phyloP scores from a whole-genome alignment of 2,888 invertebrate species.

The Eupithecia tripunctaria region DNA sequence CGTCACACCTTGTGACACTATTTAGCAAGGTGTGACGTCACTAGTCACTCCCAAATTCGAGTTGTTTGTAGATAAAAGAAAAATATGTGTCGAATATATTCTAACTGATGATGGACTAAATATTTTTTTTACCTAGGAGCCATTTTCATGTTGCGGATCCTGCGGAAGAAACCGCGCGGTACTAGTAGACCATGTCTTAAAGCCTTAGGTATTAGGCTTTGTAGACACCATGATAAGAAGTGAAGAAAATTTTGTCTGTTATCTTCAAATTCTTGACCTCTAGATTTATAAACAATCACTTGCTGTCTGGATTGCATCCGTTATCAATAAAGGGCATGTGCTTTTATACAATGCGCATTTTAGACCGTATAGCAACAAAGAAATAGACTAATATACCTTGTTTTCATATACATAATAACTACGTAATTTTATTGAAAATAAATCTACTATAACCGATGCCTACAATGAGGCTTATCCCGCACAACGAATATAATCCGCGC shows the following conservation, averaged over 20 bases:
- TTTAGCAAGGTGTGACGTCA: too few relatives aligned
- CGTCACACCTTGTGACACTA: too few relatives aligned
- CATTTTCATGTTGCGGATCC: too few relatives aligned
- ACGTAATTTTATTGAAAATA: slow-evolving; percentile 5
- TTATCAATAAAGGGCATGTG: background rate
- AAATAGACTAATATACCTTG: background rate
- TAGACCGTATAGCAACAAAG: slow-evolving; percentile 9
- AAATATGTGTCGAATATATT: too few relatives aligned
- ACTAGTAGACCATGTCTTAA: too few relatives aligned
- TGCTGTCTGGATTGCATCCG: background rate
- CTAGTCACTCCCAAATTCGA: too few relatives aligned
- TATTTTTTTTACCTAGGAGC: too few relatives aligned
- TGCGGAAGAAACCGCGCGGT: too few relatives aligned
- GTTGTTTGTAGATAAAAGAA: too few relatives aligned
- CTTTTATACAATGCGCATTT: background rate
- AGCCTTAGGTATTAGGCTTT: background rate
- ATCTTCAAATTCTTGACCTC: background rate
- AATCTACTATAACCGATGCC: background rate
- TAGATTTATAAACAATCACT: background rate
- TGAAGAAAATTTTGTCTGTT: background rate
- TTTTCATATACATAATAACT: background rate
- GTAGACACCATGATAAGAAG: background rate
- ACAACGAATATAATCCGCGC: too few relatives aligned
- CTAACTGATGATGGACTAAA: too few relatives aligned
- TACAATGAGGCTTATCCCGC: too few relatives aligned